Percentiles rank a stretch among this genome's conserved stretches.
phyloP scores from a whole-genome alignment of 2,797 vertebrate species.

The Numenius phaeopus region DNA sequence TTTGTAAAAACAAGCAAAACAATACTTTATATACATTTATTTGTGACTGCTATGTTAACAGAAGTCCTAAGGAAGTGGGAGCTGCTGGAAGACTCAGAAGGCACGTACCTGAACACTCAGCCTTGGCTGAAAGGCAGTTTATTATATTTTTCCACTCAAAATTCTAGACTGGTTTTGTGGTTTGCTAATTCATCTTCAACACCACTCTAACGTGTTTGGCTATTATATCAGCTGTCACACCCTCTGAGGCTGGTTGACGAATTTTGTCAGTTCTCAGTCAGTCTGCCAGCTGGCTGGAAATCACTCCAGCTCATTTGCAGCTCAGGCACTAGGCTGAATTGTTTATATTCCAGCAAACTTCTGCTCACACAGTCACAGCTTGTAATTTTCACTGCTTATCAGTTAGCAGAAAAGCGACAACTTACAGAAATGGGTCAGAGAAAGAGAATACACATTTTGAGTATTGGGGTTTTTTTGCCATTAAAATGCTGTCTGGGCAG shows the following conservation, averaged over 20 bases:
- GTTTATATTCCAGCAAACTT: not conserved
- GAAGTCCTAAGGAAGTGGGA: not conserved
- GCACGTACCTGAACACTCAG: not conserved
- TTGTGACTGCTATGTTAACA: not conserved
- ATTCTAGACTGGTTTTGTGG: not conserved
- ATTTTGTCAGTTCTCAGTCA: not conserved
- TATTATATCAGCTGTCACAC: not conserved
- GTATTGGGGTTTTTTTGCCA: not conserved
- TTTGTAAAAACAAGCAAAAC: not conserved
- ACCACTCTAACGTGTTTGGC: not conserved
- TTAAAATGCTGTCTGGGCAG: not conserved
- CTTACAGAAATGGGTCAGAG: not conserved
- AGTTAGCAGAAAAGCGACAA: fast-evolving
- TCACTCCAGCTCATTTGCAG: not conserved
- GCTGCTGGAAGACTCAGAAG: not conserved
- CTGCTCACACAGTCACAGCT: not conserved
- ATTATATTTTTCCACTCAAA: not conserved
- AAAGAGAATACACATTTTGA: not conserved
- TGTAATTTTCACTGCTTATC: not conserved
- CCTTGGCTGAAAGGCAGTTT: not conserved
- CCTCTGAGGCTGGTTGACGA: not conserved
- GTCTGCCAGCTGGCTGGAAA: not conserved
- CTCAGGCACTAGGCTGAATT: not conserved
- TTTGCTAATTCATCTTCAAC: not conserved
- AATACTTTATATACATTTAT: not conserved